Conservation (phyloP, 2,797 vertebrate genomes). For the Phrynocephalus vlangalii region DNA sequence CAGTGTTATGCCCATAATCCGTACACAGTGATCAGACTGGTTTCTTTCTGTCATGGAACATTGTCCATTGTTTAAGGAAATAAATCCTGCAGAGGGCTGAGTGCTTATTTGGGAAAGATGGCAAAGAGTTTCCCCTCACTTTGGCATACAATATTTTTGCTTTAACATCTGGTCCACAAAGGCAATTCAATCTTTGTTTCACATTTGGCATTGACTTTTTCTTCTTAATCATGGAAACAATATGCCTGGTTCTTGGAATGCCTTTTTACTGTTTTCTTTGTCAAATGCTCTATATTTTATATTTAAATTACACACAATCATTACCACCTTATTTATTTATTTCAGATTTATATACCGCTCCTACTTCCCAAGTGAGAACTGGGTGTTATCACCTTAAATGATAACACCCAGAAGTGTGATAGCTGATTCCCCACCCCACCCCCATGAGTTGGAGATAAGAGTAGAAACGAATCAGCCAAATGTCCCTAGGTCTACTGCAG, state of each 20-base stretch:
- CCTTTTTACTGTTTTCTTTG: conserved; percentile 37
- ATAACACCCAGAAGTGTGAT: background rate
- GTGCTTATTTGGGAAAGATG: conserved; percentile 3
- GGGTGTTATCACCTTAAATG: conserved; percentile 9
- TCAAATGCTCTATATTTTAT: conserved; percentile 13
- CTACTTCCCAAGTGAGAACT: no score
- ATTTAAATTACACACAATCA: conserved; percentile 7
- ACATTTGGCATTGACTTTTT: background rate
- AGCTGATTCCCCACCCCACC: background rate
- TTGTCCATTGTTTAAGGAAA: background rate
- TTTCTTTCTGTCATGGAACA: conserved; percentile 35
- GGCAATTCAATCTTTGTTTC: conserved; percentile 44
- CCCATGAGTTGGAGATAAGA: background rate
- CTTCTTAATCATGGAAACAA: conserved; percentile 39
- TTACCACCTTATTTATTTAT: background rate
- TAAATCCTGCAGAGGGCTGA: background rate
- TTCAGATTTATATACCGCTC: no score
- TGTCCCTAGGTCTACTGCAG: background rate
- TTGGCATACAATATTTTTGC: background rate
- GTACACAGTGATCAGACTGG: conserved; percentile 21
- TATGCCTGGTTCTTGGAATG: background rate
- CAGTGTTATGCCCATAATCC: conserved; percentile 28
- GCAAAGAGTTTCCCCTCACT: conserved; percentile 15
- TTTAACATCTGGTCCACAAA: background rate
- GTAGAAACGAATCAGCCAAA: background rate